Evolutionary conservation across 2,888 invertebrate species (phyloP), one percentile per base, ranked within the genome.

Genomic region (Cremastinae sp.): DNA sequence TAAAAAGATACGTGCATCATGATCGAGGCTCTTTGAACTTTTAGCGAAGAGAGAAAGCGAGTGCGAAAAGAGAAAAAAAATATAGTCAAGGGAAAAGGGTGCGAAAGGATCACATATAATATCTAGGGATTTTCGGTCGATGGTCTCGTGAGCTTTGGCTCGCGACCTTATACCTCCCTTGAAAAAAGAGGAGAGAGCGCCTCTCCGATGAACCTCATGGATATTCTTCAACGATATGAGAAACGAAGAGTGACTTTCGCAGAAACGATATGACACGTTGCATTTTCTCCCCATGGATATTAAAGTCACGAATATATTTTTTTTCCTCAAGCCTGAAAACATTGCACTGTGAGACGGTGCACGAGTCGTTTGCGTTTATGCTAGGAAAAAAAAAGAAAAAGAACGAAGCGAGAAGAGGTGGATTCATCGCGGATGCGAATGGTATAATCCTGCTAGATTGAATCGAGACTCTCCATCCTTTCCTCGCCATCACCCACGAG

Each of bases 391-490:
- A 53, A 56, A 37, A 39, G 35, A 14, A 14, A 14, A 51, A 18
- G n/a, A 58, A 41, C 14, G 58, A 22, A 22, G 12, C 20, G 28
- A 28, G 39, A 45, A 68, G 59, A 43, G 68, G 45, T 59, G 74
- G 70, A 43, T 75, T 66, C n/a, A n/a, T n/a, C 71, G 41, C 56
- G 68, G 49, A 16, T 47, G 73, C 64, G 62, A 45, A 75, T 22
- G 66, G 79, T 79, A 82, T 85, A 83, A 85, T 85, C 85, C 85
- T 62, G 66, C 81, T 82, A 84, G 83, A 85, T 85, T 85, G 84
- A 85, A 85, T 85, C 83, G 81, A 75, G 59, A 61, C 66, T 66
- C 72, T 18, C 47, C 45, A 43, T 69, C 64, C 66, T 65, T 12
- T 53, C 45, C n/a, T 58, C 47, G 39, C 47, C 69, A 14, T 49